These are phyloP conservation scores for Nesometra sesokonis DNA, from an alignment of 35 echinoderm and acorn worm species.

Conservation along the genomic window DNA sequence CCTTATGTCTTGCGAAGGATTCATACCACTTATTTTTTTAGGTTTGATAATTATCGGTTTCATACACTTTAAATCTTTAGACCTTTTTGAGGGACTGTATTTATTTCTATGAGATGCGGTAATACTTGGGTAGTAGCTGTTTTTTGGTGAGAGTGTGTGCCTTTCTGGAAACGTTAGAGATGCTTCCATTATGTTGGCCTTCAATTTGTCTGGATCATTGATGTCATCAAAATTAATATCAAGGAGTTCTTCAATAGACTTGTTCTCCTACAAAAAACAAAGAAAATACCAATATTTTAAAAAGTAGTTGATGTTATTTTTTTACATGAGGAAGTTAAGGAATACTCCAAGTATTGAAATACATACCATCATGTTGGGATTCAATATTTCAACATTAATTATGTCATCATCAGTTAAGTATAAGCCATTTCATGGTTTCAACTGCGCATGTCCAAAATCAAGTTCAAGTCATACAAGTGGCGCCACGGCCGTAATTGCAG, in stretches of 20 bases:
- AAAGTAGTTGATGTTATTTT: no score
- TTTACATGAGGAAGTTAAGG: no score
- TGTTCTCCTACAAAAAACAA: not conserved
- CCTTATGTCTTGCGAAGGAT: not conserved
- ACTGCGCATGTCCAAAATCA: no score
- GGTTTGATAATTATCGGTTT: not conserved
- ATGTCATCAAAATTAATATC: not conserved
- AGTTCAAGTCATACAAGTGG: no score
- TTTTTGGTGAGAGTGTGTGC: not conserved
- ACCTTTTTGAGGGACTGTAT: not conserved
- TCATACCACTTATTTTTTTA: not conserved
- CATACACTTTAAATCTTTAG: not conserved
- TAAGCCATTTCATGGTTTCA: no score
- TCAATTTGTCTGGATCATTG: not conserved
- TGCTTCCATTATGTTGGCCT: not conserved
- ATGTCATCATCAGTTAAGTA: no score
- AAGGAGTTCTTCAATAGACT: not conserved
- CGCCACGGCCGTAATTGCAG: no score
- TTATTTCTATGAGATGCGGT: not conserved
- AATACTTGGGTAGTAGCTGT: not conserved
- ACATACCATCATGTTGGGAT: no score
- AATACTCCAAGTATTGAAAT: no score
- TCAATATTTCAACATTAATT: no score
- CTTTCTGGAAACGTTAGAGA: not conserved
- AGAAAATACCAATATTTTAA: no score